Evolutionary conservation across 2,888 invertebrate species (phyloP), one percentile per base, ranked within the genome.

Genomic region (Habroteleia sp.): DNA sequence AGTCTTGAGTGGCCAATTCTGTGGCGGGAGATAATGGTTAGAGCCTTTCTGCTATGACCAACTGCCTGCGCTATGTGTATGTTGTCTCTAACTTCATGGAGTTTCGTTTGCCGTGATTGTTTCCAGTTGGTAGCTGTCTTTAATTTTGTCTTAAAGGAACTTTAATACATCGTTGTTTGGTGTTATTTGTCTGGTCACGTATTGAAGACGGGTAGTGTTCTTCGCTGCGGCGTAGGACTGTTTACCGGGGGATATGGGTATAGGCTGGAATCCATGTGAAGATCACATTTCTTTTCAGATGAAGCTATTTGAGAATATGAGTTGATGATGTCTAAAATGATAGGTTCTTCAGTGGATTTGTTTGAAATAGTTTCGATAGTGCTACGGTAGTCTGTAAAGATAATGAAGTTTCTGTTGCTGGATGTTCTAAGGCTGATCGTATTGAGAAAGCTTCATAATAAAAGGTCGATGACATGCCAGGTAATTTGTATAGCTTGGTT

Each of bases 361-460:
- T 35, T 35, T 16, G 5, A 1, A 7, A 56, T 13, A 17, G 25
- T 6, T 17, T 41, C 41, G 0, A 46, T 14, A 1, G 23, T 25
- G 6, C 62, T 62, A 48, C 23, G 48, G 0, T 44, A 58, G 11
- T 42, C 58, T 4, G 58, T 33, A n/a, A 17, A 58, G 5, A 58
- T 33, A 35, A 6, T 42, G 0, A 5, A 1, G 8, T 29, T 7
- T 7, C 3, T 6, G 5, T 8, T 29, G n/a, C 8, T 29, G 3
- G 7, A 3, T 29, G 4, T 25, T 46, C 13, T 1, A 62, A 1
- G 1, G 46, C 39, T 8, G 5, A 0, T 5, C 3, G 10, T 8
- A 62, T 37, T 6, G 60, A 46, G 8, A 17, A 62, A 5, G 60
- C 29, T 62, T 62, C 60, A 10, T 27, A 2, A n/a, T 37, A 62